phyloP scores from a whole-genome alignment of 2,797 vertebrate species.

The Telmatherina bonti region DNA sequence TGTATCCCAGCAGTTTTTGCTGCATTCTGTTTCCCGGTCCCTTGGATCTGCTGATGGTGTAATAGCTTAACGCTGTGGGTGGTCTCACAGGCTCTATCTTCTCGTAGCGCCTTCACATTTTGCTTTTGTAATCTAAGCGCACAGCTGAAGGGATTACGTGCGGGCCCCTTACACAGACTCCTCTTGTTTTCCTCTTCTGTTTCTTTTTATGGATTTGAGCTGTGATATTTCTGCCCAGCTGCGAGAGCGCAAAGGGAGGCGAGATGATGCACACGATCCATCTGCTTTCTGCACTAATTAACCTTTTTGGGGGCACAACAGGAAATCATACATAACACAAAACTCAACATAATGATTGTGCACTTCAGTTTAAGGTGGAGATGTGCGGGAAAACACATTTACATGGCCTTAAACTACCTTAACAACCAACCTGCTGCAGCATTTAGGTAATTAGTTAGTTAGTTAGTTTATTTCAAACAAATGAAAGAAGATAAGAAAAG shows the following conservation, averaged over 20 bases:
- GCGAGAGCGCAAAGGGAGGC: slow-evolving; percentile 19
- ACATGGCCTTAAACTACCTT: too few relatives aligned
- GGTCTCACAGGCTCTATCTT: slow-evolving; percentile 44
- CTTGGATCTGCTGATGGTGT: slow-evolving; percentile 37
- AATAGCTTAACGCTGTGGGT: slow-evolving; percentile 47
- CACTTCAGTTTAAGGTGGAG: not conserved
- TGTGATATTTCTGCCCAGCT: slow-evolving; percentile 45
- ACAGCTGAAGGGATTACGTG: slow-evolving; percentile 39
- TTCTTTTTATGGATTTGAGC: slow-evolving; percentile 31
- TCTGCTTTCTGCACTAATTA: slow-evolving; percentile 38
- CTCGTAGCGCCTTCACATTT: slow-evolving; percentile 31
- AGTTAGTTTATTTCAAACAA: too few relatives aligned
- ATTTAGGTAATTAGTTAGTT: too few relatives aligned
- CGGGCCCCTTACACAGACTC: not conserved
- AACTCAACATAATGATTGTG: not conserved
- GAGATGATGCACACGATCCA: slow-evolving; percentile 29
- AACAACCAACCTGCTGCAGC: not conserved
- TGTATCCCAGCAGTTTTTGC: slow-evolving; percentile 18
- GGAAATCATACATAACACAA: slow-evolving; percentile 4
- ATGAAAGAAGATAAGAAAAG: too few relatives aligned
- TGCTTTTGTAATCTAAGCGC: slow-evolving; percentile 40
- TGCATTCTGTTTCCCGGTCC: slow-evolving; percentile 42
- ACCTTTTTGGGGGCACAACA: slow-evolving; percentile 8
- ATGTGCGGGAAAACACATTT: not conserved
- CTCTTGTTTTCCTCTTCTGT: slow-evolving; percentile 23